phyloP scores from a whole-genome alignment of 2,888 invertebrate genomes.

The Elmis aenea region DNA sequence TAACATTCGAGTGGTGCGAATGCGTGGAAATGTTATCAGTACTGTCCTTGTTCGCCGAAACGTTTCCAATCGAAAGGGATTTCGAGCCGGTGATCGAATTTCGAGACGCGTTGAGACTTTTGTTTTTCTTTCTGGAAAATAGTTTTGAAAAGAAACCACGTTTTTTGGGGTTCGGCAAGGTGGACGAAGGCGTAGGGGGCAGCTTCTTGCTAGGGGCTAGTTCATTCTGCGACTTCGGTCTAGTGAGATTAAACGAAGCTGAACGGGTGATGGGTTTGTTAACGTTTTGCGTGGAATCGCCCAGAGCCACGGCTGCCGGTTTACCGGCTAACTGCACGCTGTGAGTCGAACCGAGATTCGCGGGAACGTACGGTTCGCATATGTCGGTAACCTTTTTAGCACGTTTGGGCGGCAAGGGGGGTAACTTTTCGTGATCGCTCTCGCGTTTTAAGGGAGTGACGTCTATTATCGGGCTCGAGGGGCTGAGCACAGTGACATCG shows the following conservation, averaged over 20 bases:
- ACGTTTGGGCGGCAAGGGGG: conserved; percentile 78
- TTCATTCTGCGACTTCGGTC: conserved; percentile 33
- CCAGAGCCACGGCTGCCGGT: conserved; percentile 27
- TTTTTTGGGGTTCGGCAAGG: conserved; percentile 55
- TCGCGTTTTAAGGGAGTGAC: conserved; percentile 36
- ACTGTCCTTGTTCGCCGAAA: conserved; percentile 43
- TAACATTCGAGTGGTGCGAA: conserved; percentile 28
- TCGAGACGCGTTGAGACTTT: conserved; percentile 44
- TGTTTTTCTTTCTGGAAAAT: conserved; percentile 56
- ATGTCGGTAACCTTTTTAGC: conserved; percentile 53
- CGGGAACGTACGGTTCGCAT: conserved; percentile 27
- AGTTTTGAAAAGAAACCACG: conserved; percentile 60
- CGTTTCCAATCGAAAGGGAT: conserved; percentile 10
- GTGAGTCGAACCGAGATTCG: conserved; percentile 20
- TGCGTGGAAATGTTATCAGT: conserved; percentile 39
- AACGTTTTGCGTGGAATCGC: conserved; percentile 25
- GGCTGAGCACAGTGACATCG: conserved; percentile 51
- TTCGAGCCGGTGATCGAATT: conserved; percentile 32
- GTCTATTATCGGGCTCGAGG: conserved; percentile 46
- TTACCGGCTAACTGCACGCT: conserved; percentile 27
- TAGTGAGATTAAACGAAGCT: conserved; percentile 36
- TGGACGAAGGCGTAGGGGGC: conserved; percentile 49
- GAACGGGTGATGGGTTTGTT: conserved; percentile 32
- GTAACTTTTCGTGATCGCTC: conserved; percentile 57
- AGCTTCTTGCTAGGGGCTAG: conserved; percentile 51